These are phyloP conservation scores for Timandra comae DNA, from an alignment of 2,888 invertebrate species.

Conservation along the genomic window DNA sequence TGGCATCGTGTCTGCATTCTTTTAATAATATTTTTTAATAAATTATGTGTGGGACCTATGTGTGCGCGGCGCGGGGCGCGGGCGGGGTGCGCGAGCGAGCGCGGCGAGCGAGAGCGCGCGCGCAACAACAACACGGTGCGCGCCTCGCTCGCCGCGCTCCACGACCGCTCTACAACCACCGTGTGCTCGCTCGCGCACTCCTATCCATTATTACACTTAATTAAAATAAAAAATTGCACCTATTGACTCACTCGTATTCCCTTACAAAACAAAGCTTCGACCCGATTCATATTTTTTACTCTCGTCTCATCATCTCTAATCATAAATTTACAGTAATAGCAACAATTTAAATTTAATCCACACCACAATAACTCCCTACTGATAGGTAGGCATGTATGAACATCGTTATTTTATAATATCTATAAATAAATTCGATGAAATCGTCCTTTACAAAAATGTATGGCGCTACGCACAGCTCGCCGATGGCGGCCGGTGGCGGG, in stretches of 20 bases:
- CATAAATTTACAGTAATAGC: conserved; percentile 70
- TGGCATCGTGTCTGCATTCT: conserved; percentile 73
- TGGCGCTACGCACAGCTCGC: conserved; percentile 43
- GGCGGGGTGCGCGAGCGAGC: conserved; percentile 3
- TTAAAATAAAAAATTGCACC: conserved; percentile 71
- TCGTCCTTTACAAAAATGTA: conserved; percentile 64
- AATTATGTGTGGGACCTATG: conserved; percentile 55
- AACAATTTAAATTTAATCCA: conserved; percentile 70
- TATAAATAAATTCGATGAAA: conserved; percentile 77
- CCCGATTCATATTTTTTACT: conserved; percentile 70
- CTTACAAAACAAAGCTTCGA: conserved; percentile 63
- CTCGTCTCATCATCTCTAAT: conserved; percentile 60
- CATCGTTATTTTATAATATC: conserved; percentile 70
- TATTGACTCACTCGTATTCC: conserved; percentile 71
- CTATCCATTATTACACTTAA: conserved; percentile 50
- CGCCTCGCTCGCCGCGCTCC: conserved; percentile 12
- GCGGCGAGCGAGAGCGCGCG: conserved; percentile 15
- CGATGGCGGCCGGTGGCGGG: conserved; percentile 26
- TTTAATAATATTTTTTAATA: conserved; percentile 65
- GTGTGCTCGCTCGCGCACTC: conserved; percentile 28
- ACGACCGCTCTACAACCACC: conserved; percentile 23
- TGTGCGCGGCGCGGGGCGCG: conserved; percentile 13
- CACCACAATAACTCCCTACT: conserved; percentile 65
- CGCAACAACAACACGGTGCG: conserved; percentile 15
- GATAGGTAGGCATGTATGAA: conserved; percentile 59